Base-by-base conservation (phyloP, 2,888 invertebrate species). In the Fragum sueziense region DNA sequence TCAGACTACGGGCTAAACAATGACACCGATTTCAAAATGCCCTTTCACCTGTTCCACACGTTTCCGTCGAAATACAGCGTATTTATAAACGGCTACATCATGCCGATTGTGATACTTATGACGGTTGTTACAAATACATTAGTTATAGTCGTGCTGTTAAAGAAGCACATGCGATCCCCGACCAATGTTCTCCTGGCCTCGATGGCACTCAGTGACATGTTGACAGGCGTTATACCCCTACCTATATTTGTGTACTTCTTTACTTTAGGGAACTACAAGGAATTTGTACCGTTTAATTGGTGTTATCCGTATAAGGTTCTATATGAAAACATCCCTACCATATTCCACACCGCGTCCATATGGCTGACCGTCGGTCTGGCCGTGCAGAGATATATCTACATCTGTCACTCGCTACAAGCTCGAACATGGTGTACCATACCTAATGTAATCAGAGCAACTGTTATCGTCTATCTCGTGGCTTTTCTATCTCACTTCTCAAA, bases 171-270 rank as follows among this genome's bases (percentile, higher is more conserved):
- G 98, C 93, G 96, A 34, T 97, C 97, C 0, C 97, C 98, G 0
- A 98, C 98, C 6, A 98, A 98, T 93, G 95, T 96, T n/a, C 97
- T 98, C 0, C 95, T 98, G 2, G 96, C 97, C 95, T 97, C 97
- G n/a, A 98, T 98, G 97, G 98, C 98, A 0, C 95, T 98, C 4
- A 97, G 97, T 87, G 98, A 98, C 94, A 96, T 98, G 96, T 96
- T 98, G 93, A 98, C 98, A 0, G 96, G 93, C 0, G 80, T 92
- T 0, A 89, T 90, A 74, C 92, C 93, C 4, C 82, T 92, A 25
- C 93, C 93, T 2, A 95, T 97, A 90, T 95, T 97, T 67, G 96
- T 98, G 93, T 97, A 97, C 92, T 97, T 97, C 96, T 97, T 97
- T 94, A 97, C 97, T 0, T 96, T 97, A 87, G 97, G 97, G 33